phyloP scores from a whole-genome alignment of 2,797 vertebrate species.

The Molothrus aeneus region DNA sequence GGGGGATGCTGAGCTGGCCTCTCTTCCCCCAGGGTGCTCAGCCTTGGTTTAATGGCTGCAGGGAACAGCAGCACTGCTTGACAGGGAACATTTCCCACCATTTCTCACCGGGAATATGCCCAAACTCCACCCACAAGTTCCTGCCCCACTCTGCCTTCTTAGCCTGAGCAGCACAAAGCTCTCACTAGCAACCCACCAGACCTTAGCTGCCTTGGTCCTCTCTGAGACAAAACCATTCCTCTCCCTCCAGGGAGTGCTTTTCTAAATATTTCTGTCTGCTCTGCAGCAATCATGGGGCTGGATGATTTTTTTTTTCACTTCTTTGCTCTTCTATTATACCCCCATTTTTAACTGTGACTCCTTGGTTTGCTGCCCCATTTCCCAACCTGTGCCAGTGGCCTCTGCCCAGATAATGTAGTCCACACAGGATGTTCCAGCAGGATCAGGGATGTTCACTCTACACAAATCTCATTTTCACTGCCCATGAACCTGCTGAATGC shows the following conservation, averaged over 20 bases:
- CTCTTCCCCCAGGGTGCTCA: background rate
- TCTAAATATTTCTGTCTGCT: background rate
- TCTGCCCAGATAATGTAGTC: background rate
- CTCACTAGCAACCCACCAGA: background rate
- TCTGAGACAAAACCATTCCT: background rate
- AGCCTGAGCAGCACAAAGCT: background rate
- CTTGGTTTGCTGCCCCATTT: background rate
- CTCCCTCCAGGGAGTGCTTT: background rate
- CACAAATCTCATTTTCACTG: background rate
- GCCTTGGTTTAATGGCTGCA: background rate
- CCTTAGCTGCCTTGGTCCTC: background rate
- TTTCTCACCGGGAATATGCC: fast-evolving
- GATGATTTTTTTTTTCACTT: background rate
- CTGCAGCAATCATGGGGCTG: background rate
- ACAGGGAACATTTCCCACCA: background rate
- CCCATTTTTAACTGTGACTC: background rate
- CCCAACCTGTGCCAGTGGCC: background rate
- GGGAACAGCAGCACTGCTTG: background rate
- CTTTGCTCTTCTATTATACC: background rate
- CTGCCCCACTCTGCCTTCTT: background rate
- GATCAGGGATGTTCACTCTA: background rate
- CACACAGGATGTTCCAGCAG: background rate
- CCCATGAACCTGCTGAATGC: background rate
- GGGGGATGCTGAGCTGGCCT: background rate
- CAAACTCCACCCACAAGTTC: background rate